Evolutionary conservation across 2,888 invertebrate genomes (phyloP).

Genomic region (Galerucella nymphaeae): DNA sequence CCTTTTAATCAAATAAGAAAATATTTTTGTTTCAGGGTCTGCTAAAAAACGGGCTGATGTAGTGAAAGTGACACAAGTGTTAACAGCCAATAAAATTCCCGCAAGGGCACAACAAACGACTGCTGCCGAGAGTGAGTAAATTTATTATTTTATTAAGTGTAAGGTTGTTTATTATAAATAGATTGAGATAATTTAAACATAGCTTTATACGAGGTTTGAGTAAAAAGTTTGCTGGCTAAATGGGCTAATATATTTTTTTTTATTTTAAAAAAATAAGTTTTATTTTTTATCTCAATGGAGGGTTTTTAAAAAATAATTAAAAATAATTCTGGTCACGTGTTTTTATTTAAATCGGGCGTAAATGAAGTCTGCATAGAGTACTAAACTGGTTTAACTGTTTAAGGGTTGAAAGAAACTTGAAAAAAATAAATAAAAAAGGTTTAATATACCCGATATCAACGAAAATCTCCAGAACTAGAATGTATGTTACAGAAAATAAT

Average conservation of each 20-base stretch:
- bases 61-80: conserved; percentile 61
- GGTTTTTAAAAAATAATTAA: no score
- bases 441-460: not conserved
- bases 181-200: not conserved
- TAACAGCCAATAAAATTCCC: conserved; percentile 59
- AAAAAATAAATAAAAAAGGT: no score
- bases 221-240: not conserved
- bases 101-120: conserved; percentile 53
- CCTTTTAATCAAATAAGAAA: no score
- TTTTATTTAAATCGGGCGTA: no score
- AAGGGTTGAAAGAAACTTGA: no score
- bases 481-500: not conserved
- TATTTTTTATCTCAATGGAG: not conserved
- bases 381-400: no score
- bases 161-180: not conserved
- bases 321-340: no score
- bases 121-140: conserved; percentile 57
- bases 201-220: not conserved
- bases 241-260: not conserved
- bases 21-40: conserved; percentile 57
- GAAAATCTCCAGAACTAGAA: not conserved
- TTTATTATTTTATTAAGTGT: conserved; percentile 11
- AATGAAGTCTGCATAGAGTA: no score
- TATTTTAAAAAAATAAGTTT: no score
- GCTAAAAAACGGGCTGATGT: conserved; percentile 58